These are phyloP conservation scores for Alloscopus bannaensis DNA, from an alignment of 2,888 invertebrate genomes.

Conservation along the genomic window DNA sequence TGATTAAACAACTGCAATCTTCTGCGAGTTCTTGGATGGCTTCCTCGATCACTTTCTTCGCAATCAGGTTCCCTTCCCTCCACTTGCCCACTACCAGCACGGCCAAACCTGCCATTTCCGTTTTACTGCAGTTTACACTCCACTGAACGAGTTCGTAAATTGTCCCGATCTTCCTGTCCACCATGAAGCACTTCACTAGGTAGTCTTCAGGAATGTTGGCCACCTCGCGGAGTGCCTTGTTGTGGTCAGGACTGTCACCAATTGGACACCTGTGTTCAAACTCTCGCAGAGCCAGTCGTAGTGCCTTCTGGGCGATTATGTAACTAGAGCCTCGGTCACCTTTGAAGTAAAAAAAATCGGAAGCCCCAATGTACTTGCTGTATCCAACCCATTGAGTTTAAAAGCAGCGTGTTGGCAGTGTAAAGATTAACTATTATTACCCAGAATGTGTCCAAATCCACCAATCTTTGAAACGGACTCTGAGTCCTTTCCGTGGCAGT, in stretches of 20 bases:
- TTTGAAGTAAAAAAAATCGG: constrained; percentile 20
- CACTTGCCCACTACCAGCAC: constrained; percentile 50
- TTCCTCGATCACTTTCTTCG: constrained; percentile 50
- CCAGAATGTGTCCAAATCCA: constrained; percentile 71
- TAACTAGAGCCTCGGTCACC: constrained; percentile 71
- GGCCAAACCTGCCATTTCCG: constrained; percentile 66
- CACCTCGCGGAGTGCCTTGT: constrained; percentile 39
- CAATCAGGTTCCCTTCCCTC: constrained; percentile 52
- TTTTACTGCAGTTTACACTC: constrained; percentile 66
- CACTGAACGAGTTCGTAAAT: constrained; percentile 64
- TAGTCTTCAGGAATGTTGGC: constrained; percentile 47
- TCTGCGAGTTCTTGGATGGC: constrained; percentile 64
- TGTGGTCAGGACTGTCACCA: constrained; percentile 31
- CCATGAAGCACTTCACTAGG: constrained; percentile 53
- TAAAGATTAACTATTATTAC: too few species aligned
- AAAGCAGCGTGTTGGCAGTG: too few species aligned
- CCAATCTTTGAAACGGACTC: constrained; percentile 64
- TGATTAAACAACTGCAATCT: constrained; percentile 65
- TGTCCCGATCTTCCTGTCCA: constrained; percentile 44
- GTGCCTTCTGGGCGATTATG: constrained; percentile 59
- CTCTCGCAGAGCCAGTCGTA: constrained; percentile 64
- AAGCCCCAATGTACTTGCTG: not conserved
- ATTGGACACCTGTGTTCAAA: constrained; percentile 59
- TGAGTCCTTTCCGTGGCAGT: constrained; percentile 62
- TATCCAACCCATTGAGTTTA: too few species aligned